Evolutionary conservation across 2,113 vertebrate genomes (phyloP).

Genomic region (Ibidorhyncha struthersii): DNA sequence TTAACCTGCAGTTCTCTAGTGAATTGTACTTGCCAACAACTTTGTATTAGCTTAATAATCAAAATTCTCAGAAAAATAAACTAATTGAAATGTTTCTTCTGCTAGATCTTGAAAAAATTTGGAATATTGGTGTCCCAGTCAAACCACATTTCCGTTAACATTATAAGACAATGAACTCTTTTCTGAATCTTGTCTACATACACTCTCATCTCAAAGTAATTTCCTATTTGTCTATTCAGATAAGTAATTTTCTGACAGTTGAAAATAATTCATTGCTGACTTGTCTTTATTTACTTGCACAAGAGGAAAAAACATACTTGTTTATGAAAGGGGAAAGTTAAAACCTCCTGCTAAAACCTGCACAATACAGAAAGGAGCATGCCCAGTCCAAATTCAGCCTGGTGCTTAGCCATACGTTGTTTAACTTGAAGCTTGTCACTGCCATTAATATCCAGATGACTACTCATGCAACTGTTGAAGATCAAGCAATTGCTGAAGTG

Average conservation of each 20-base stretch:
- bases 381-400: not conserved
- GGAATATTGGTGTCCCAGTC: not conserved
- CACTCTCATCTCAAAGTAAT: not conserved
- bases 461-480: not conserved
- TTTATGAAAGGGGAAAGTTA: not conserved
- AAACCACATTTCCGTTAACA: not conserved
- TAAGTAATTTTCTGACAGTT: not conserved
- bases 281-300: not conserved
- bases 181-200: not conserved
- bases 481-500: not conserved
- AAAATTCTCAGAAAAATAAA: not conserved
- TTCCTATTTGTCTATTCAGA: not conserved
- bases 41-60: not conserved
- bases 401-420: not conserved
- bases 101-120: not conserved
- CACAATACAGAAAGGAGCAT: not conserved
- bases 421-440: not conserved
- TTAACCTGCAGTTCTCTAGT: not conserved
- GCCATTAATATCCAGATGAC: not conserved
- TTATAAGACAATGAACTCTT: not conserved
- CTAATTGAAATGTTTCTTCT: not conserved
- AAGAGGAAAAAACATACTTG: not conserved
- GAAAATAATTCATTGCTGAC: not conserved
- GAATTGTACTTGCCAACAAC: not conserved
- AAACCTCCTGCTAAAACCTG: not conserved